phyloP scores from a whole-genome alignment of 2,797 vertebrate genomes.

The Taenioides sp. region DNA sequence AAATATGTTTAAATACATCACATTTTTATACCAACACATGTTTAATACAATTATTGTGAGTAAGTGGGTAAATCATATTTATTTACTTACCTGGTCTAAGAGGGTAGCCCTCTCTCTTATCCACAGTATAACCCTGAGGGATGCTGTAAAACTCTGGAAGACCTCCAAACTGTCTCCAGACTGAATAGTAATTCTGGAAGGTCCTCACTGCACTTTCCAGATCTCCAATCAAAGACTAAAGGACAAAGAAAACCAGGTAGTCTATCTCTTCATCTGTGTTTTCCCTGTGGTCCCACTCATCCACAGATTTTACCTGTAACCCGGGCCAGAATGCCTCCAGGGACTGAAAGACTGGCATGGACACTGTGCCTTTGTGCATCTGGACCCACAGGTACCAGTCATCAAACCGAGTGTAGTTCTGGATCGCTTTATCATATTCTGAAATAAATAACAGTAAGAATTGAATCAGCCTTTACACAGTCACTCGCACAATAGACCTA shows the following conservation, averaged over 20 bases:
- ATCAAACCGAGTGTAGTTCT: constrained; percentile 95
- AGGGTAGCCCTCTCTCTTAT: constrained; percentile 95
- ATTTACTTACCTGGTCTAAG: constrained; percentile 85
- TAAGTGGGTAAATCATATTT: background rate
- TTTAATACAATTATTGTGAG: background rate
- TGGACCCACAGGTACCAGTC: constrained; percentile 99
- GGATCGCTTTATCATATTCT: constrained; percentile 92
- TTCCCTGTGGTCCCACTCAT: background rate
- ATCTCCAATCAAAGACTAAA: constrained; percentile 90
- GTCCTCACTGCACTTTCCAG: constrained; percentile 89
- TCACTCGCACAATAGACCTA: too few relatives aligned
- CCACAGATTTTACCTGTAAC: constrained; percentile 82
- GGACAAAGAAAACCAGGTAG: background rate
- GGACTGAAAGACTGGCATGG: constrained; percentile 97
- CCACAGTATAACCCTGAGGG: constrained; percentile 94
- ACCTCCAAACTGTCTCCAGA: constrained; percentile 97
- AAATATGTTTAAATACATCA: background rate
- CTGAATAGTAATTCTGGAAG: constrained; percentile 95
- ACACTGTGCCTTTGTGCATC: constrained; percentile 96
- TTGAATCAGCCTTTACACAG: too few relatives aligned
- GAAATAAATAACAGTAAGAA: constrained; percentile 19
- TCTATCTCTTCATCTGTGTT: background rate
- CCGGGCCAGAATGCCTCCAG: constrained; percentile 98
- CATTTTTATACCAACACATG: background rate
- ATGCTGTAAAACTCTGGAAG: constrained; percentile 98